phyloP scores from a whole-genome alignment of 2,888 invertebrate species.

The Caenorhabditis sp. region DNA sequence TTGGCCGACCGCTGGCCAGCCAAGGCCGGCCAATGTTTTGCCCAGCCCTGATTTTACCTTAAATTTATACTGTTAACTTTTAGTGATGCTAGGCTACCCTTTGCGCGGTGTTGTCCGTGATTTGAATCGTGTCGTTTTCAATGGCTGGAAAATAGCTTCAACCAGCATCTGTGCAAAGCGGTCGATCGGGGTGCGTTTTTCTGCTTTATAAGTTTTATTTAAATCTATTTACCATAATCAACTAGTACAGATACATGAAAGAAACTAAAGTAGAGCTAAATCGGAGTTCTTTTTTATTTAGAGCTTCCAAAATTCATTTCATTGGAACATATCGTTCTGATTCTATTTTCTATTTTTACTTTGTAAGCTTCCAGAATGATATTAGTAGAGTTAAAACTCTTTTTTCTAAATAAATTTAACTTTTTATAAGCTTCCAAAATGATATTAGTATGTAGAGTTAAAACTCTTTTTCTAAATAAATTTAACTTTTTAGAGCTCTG shows the following conservation, averaged over 20 bases:
- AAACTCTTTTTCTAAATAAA: background rate
- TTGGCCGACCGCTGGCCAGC: too few species aligned
- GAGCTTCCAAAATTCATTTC: background rate
- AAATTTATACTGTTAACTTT: conserved; percentile 4
- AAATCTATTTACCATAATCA: conserved; percentile 2
- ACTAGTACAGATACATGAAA: background rate
- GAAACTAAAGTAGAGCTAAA: background rate
- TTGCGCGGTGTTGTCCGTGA: background rate
- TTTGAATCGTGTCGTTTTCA: background rate
- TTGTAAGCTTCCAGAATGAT: background rate
- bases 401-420: background rate
- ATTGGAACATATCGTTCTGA: background rate
- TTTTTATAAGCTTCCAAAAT: conserved; percentile 1
- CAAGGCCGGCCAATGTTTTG: too few species aligned
- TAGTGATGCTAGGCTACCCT: background rate
- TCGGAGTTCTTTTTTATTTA: conserved; percentile 1
- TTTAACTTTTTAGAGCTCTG: background rate
- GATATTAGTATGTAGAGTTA: background rate
- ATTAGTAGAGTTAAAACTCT: background rate
- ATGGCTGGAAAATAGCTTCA: background rate
- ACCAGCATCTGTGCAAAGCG: background rate
- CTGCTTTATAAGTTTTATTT: conserved; percentile 5
- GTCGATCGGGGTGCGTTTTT: conserved; percentile 3
- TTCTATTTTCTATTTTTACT: conserved; percentile 1
- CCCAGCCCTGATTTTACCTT: too few species aligned